Base-by-base conservation (phyloP, 92 coral and sea anemone species). In the Phenganax subtilis region DNA sequence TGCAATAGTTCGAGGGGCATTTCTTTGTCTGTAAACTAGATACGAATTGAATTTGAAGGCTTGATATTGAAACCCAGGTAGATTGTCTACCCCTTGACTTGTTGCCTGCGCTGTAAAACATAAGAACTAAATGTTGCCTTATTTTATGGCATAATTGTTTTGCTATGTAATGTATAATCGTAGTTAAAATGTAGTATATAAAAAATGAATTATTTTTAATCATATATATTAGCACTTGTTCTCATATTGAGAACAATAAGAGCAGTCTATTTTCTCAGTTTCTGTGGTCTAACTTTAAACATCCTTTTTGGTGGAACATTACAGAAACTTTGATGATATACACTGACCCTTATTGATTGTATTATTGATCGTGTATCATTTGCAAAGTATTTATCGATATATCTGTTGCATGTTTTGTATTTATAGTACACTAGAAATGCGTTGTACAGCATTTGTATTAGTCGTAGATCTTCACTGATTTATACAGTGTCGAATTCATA, bases 351-450 rank as follows among this genome's bases (percentile, higher is more conserved):
- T 76, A 76, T 57, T 76, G 81, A 61, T 76, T 59, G 61, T 57
- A 59, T 57, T 57, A 59, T 73, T 76, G 70, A 61, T 76, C 81
- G 14, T 31, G 64, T 64, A 76, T 54, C 44, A 30, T 57, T 76
- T 27, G 54, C 53, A 76, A 57, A 57, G 60, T 54, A 52, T 57
- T 51, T 57, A n/a, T 76, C 57, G 29, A 56, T 76, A 76, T 72
- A 76, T 76, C 70, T 57, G 81, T 70, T 76, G 81, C 29, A 73
- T 44, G 64, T 76, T 76, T 58, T 59, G 60, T 76, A 76, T 76
- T 76, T 76, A 76, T 57, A 76, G 81, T 76, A 59, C 37, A 68
- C 73, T 68, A 68, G 37, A 30, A 68, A 16, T 20, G 71, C 10
- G 66, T 57, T 61, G 12, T 76, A 59, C 81, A 59, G 81, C 70